These are phyloP conservation scores for Podabrus alpinus DNA, from an alignment of 2,888 invertebrate species.

Conservation along the genomic window DNA sequence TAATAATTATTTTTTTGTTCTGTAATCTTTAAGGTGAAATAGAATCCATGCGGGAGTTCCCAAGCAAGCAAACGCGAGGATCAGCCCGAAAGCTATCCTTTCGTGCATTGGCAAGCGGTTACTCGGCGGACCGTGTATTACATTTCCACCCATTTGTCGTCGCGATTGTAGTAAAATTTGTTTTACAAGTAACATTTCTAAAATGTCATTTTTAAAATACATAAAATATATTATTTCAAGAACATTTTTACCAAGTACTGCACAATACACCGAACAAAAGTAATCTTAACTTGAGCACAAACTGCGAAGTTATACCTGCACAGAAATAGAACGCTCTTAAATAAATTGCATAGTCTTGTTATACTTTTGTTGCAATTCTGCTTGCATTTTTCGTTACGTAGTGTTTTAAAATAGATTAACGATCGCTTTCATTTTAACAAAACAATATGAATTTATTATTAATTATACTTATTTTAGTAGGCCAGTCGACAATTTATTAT, in stretches of 20 bases:
- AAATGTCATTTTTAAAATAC: neutral
- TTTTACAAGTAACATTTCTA: neutral
- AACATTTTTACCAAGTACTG: neutral
- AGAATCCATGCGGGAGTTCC: slow-evolving; percentile 17
- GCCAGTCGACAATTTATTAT: too few relatives aligned
- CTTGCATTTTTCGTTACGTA: neutral
- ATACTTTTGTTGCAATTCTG: neutral
- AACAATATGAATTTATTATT: too few relatives aligned
- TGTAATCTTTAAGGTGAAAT: slow-evolving; percentile 6
- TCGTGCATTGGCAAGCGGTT: neutral
- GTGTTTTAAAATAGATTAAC: neutral
- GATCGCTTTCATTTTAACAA: neutral
- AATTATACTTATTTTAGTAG: too few relatives aligned
- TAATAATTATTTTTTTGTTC: neutral
- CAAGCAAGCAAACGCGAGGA: neutral
- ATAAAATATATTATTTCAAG: neutral
- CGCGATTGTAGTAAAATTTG: slow-evolving; percentile 1
- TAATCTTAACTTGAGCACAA: neutral
- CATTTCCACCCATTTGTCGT: slow-evolving; percentile 2
- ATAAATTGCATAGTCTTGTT: neutral
- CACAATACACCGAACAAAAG: neutral
- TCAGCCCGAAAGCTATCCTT: slow-evolving; percentile 2
- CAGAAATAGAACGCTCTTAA: neutral
- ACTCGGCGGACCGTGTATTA: slow-evolving; percentile 1
- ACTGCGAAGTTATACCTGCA: neutral